phyloP scores from a whole-genome alignment of 37 sponge, comb jelly and placozoan genomes.

The Bolinopsis microptera region DNA sequence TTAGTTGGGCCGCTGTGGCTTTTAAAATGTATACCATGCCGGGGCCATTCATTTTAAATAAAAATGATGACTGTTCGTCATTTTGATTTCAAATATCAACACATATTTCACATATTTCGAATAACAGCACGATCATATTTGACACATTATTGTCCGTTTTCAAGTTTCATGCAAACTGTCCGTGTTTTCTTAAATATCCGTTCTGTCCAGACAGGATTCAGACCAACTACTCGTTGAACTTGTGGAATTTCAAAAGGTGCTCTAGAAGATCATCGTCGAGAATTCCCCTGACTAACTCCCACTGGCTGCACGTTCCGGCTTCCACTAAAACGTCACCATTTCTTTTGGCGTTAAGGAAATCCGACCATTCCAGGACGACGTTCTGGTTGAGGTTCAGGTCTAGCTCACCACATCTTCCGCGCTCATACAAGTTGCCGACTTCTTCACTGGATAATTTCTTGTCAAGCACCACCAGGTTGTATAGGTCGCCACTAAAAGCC shows the following conservation, averaged over 20 bases:
- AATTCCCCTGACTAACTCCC: neutral
- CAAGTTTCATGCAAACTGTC: too few species aligned
- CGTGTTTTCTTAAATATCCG: too few species aligned
- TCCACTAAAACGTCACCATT: neutral
- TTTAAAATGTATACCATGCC: too few species aligned
- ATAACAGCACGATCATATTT: too few species aligned
- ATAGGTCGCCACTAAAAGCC: neutral
- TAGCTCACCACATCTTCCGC: neutral
- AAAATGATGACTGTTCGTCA: too few species aligned
- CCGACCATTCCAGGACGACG: neutral
- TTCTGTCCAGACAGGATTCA: too few species aligned
- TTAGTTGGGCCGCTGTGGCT: too few species aligned
- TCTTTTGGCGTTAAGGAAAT: neutral
- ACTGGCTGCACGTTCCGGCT: neutral
- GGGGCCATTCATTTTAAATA: too few species aligned
- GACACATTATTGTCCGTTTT: too few species aligned
- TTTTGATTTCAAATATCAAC: too few species aligned
- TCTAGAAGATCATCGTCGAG: neutral
- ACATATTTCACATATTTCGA: too few species aligned
- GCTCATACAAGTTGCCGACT: neutral
- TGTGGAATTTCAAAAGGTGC: neutral
- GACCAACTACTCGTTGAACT: neutral
- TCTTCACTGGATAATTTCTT: neutral
- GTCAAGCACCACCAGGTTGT: neutral
- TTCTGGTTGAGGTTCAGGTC: neutral